Conservation (phyloP, 1,140 invertebrate genomes). For the Acyrthosiphon pisum region DNA sequence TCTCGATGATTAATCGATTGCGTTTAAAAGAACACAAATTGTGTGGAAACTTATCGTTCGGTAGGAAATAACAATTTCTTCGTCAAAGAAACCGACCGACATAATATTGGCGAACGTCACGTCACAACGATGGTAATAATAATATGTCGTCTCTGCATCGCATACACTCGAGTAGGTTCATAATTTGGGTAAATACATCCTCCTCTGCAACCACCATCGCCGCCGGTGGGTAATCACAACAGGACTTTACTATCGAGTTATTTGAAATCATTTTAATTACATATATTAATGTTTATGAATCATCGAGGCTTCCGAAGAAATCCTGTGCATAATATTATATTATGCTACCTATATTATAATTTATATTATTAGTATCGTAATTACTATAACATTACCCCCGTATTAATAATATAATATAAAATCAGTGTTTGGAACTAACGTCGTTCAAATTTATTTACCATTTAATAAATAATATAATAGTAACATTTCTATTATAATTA, state of each 20-base stretch:
- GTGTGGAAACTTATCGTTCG: conserved; percentile 6
- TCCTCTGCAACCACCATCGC: background rate
- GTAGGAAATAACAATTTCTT: background rate
- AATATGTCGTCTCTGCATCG: background rate
- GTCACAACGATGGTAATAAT: background rate
- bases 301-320: background rate
- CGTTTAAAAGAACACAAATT: conserved; percentile 3
- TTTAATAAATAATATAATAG: too few species aligned
- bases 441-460: too few species aligned
- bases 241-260: background rate
- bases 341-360: background rate
- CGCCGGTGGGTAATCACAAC: background rate
- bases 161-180: background rate
- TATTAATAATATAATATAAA: too few species aligned
- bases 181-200: background rate
- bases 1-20: background rate
- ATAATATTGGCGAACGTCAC: background rate
- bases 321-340: background rate
- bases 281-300: background rate
- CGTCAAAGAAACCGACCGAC: background rate
- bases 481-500: too few species aligned
- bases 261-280: background rate
- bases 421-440: too few species aligned
- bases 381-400: too few species aligned
- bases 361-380: too few species aligned